Conservation (phyloP, 1,140 invertebrate species). For the Drosophila yakuba region DNA sequence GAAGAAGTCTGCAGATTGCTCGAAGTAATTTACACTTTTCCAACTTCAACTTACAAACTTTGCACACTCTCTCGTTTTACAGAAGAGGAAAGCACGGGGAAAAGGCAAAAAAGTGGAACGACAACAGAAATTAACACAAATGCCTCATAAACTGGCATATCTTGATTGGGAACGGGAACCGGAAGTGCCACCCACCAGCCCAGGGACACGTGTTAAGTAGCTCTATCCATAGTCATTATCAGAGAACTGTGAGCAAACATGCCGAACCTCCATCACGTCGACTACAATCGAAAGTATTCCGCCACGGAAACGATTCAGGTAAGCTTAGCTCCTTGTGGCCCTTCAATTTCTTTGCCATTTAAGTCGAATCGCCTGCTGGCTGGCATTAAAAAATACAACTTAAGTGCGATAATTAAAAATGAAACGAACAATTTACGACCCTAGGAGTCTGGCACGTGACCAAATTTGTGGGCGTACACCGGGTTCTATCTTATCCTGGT, state of each 20-base stretch:
- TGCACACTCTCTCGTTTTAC: conserved; percentile 14
- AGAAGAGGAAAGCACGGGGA: conserved; percentile 26
- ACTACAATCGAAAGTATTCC: conserved; percentile 84
- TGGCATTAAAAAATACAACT: conserved; percentile 57
- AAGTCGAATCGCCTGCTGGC: conserved; percentile 20
- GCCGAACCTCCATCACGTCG: conserved; percentile 83
- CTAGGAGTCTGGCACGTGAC: conserved; percentile 64
- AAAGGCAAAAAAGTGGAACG: conserved; percentile 48
- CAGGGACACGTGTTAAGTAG: conserved; percentile 71
- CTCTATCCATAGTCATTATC: conserved; percentile 65
- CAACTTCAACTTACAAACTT: conserved; percentile 47
- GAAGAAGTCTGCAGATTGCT: conserved; percentile 13
- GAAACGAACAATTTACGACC: conserved; percentile 72
- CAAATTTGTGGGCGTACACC: conserved; percentile 23
- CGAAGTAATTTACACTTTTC: conserved; percentile 79
- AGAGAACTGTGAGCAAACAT: conserved; percentile 72
- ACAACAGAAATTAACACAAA: conserved; percentile 79
- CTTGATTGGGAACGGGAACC: conserved; percentile 49
- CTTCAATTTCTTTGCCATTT: conserved; percentile 3
- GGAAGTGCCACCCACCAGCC: conserved; percentile 38
- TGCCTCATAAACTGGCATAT: conserved; percentile 76
- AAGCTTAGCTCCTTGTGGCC: conserved; percentile 31
- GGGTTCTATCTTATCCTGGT: conserved; percentile 24
- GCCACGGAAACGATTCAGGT: conserved; percentile 85
- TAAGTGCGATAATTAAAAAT: conserved; percentile 78